Percentiles rank a stretch among this genome's conserved stretches.
These are phyloP conservation scores for Cataglyphis rosenhaueri DNA, from an alignment of 2,888 invertebrate genomes.

Conservation along the genomic window DNA sequence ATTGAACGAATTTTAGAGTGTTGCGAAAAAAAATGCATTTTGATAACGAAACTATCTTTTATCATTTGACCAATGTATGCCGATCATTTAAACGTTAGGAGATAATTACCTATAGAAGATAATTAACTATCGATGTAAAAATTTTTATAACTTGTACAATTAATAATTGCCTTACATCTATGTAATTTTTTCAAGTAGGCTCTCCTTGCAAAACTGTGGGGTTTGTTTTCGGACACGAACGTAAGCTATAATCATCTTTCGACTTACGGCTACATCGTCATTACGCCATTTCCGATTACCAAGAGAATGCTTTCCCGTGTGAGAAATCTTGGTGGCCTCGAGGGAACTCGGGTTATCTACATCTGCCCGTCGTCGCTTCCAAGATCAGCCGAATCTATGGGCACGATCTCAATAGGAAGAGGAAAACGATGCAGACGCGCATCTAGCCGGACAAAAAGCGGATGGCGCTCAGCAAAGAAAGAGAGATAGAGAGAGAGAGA, in stretches of 20 bases:
- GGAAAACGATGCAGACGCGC: conserved; percentile 53
- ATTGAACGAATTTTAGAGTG: background rate
- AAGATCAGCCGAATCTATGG: conserved; percentile 63
- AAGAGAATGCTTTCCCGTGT: conserved; percentile 14
- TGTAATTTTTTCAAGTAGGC: background rate
- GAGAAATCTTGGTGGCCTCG: conserved; percentile 34
- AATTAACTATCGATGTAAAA: background rate
- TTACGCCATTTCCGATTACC: conserved; percentile 42
- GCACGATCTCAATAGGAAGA: conserved; percentile 65
- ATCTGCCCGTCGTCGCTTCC: conserved; percentile 57
- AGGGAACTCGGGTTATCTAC: conserved; percentile 52
- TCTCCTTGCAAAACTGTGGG: background rate
- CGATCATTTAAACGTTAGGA: background rate
- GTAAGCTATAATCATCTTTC: conserved; percentile 7
- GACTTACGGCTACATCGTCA: conserved; percentile 12
- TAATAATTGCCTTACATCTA: background rate
- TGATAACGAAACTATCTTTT: background rate
- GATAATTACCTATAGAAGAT: background rate
- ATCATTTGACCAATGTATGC: background rate
- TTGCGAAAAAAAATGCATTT: background rate
- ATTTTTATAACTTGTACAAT: background rate
- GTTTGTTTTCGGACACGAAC: background rate
- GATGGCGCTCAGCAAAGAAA: conserved; percentile 51
- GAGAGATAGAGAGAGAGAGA: background rate
- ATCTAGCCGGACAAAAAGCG: conserved; percentile 65